Percentiles rank a stretch among this genome's conserved stretches.
Evolutionary conservation across 2,888 invertebrate species (phyloP).

Genomic region (Acrobeloides nanus): DNA sequence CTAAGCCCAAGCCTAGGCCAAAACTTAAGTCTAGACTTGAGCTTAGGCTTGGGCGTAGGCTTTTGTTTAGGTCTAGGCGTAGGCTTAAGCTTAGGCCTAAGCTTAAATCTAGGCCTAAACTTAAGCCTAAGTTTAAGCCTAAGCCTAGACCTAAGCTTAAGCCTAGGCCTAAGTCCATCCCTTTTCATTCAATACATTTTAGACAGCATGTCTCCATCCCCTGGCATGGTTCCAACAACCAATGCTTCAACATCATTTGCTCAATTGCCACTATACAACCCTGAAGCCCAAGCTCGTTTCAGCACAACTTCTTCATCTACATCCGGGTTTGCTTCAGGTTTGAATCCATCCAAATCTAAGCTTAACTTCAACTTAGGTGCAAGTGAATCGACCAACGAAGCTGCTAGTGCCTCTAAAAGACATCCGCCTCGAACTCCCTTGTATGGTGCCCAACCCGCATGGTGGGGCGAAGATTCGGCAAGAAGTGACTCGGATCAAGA

Average conservation of each 20-base stretch:
- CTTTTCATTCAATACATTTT: too few relatives aligned
- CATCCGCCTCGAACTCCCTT: slow-evolving; percentile 9
- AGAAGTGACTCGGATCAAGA: slow-evolving; percentile 4
- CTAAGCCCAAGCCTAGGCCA: too few relatives aligned
- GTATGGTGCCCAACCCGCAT: background rate
- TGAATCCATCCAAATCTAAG: slow-evolving; percentile 12
- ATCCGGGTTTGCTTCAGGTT: slow-evolving; percentile 27
- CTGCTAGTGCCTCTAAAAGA: slow-evolving; percentile 9
- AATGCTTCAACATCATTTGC: slow-evolving; percentile 1
- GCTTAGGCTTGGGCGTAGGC: too few relatives aligned
- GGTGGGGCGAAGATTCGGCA: slow-evolving; percentile 21
- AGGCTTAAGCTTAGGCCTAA: background rate
- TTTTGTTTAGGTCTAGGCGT: too few relatives aligned
- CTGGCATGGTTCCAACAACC: background rate
- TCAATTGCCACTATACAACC: slow-evolving; percentile 12
- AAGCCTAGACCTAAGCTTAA: too few relatives aligned
- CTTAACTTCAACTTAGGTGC: background rate
- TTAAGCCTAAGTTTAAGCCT: too few relatives aligned
- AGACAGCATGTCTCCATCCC: too few relatives aligned
- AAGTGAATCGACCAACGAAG: slow-evolving; percentile 6
- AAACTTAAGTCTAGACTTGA: too few relatives aligned
- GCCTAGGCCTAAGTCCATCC: too few relatives aligned
- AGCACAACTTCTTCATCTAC: slow-evolving; percentile 28
- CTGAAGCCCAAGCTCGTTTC: slow-evolving; percentile 16
- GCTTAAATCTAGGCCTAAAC: slow-evolving; percentile 2